Base-by-base conservation (phyloP, 1,140 invertebrate genomes). In the Dreissena polymorpha region DNA sequence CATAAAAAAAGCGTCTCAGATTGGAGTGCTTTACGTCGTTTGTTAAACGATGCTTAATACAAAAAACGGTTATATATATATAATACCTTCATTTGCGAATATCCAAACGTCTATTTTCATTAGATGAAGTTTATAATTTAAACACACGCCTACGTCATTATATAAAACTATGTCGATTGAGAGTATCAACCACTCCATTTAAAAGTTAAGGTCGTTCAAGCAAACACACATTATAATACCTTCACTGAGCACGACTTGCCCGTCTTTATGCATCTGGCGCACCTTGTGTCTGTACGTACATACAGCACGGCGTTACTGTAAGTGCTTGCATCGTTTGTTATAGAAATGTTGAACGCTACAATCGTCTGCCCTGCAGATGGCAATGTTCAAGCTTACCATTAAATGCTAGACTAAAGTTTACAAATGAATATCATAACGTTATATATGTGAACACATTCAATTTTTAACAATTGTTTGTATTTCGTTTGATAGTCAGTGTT, bases 281-380 rank as follows among this genome's bases (percentile, higher is more conserved):
- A 75, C 8, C 39, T 65, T 16, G 73, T 50, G n/a, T 75, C 73
- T 6, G 29, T 75, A 25, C 53, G 64, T 7, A 75, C 60, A 16
- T 65, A 29, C 10, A 49, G 49, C n/a, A 75, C 55, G 7, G 25
- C 29, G 29, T 65, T 75, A 65, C 73, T 75, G 51, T 75, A 65
- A n/a, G 64, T 57, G 53, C 53, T 57, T 13, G 23, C 73, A 21
- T 75, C 73, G 16, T 75, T 75, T 8, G 73, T 64, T 65, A 75
- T 27, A 21, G 73, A 75, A 13, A 75, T 27, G 25, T n/a, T 49
- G 21, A 50, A 75, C 0, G 29, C 25, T 7, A 75, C 57, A 55
- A 64, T 57, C 60, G 73, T 75, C 7, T 75, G 60, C 49, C 73
- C 73, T 75, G 70, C 21, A 53, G 57, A 10, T 21, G n/a, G 10